Base-by-base conservation (phyloP, 2,113 vertebrate species). In the Chlorocebus sabaeus region DNA sequence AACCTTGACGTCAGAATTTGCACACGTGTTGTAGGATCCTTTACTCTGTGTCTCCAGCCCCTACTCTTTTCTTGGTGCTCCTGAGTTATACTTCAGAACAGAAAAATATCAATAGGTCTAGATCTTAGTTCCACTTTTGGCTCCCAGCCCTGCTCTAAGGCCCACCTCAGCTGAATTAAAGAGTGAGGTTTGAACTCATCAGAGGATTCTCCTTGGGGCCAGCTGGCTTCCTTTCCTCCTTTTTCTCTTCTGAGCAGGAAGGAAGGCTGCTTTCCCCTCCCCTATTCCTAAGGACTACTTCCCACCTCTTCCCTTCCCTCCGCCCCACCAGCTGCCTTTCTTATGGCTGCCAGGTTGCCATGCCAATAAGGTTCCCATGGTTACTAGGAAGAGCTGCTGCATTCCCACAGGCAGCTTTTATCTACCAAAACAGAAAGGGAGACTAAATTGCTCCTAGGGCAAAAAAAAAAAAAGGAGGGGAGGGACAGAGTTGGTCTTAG, bases 331-430 rank as follows among this genome's bases (percentile, higher is more conserved):
- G 90, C 95, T 90, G 96, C 68, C 67, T 97, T 93, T 93, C 76
- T 9, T 40, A 2, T 4, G 57, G 75, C 90, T 97, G 96, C 96
- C 95, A 84, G 68, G 97, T 98, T 98, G 94, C 97, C 96, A 96
- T 98, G 98, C 90, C 97, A 97, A 98, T 93, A 96, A 83, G 73
- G 97, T 97, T 98, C 93, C 96, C 94, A 98, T 98, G 93, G 98
- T 97, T 97, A 98, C 98, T n/a, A 86, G 89, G 43, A 94, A 88
- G 76, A 8, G 16, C 83, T 23, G 75, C 93, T 59, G 81, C 96
- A 89, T 97, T 98, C 93, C 94, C 94, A 97, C 48, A 95, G 92
- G 88, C 96, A 73, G 94, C 25, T 55, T 64, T 80, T 75, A 48
- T 83, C 90, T 50, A 90, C 68, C 52, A 75, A 93, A 85, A 95